These are phyloP conservation scores for Phaethornis superciliosus DNA, from an alignment of 2,113 vertebrate genomes.

Conservation along the genomic window DNA sequence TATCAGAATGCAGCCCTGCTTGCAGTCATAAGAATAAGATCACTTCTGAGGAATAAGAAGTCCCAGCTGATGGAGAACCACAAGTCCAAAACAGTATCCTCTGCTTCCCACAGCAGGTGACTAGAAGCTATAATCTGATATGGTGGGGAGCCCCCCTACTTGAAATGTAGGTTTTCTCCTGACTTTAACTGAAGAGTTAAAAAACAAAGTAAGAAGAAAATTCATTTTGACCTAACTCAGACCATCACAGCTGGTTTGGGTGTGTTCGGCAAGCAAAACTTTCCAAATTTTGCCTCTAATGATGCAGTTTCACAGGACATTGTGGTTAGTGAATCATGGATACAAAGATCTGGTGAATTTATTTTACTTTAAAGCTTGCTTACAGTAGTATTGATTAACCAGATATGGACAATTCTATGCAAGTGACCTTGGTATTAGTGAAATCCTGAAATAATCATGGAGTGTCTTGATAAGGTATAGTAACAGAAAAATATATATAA, in stretches of 20 bases:
- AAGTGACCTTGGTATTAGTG: background rate
- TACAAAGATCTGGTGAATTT: background rate
- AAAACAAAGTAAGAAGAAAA: too few species aligned
- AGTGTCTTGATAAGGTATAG: background rate
- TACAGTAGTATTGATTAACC: background rate
- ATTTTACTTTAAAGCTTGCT: background rate
- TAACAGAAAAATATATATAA: background rate
- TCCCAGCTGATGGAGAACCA: background rate
- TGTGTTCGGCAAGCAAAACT: background rate
- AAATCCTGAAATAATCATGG: background rate
- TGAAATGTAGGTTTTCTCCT: too few species aligned
- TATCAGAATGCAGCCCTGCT: background rate
- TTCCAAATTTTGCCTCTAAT: background rate
- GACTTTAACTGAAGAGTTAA: too few species aligned
- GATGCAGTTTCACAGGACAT: background rate
- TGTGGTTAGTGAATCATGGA: background rate
- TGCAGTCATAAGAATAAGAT: background rate
- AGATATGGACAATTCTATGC: background rate
- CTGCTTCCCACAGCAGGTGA: background rate
- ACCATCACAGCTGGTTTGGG: background rate
- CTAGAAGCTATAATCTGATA: background rate
- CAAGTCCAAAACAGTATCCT: background rate
- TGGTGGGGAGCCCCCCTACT: background rate
- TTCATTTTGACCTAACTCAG: too few species aligned
- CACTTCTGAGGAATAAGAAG: fast-evolving